A percentile compares a stretch with the other conserved stretches of the same genome.
Conservation (phyloP, 2,797 vertebrate species). For the Malurus leucopterus region DNA sequence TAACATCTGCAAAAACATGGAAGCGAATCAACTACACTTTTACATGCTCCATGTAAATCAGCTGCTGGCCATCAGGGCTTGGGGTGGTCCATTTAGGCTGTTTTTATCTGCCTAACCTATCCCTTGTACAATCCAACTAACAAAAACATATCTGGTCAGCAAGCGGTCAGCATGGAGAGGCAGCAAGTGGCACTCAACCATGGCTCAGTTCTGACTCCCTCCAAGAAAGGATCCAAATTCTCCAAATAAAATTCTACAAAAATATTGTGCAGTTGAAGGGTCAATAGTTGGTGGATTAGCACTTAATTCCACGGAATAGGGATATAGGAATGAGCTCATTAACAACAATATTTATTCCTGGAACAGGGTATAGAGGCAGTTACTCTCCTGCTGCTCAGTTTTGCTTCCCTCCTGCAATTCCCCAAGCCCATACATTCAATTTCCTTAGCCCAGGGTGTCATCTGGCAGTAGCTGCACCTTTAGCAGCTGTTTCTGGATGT, state of each 20-base stretch:
- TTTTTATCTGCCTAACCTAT: background rate
- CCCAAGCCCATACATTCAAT: background rate
- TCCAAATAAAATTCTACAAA: slow-evolving; percentile 9
- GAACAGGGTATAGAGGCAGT: slow-evolving; percentile 7
- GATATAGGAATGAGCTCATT: slow-evolving; percentile 53
- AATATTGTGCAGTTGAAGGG: slow-evolving; percentile 47
- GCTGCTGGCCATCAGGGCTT: background rate
- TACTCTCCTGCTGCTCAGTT: slow-evolving; percentile 44
- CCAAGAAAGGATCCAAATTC: background rate
- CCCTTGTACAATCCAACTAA: background rate
- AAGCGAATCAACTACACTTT: background rate
- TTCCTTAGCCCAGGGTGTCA: background rate
- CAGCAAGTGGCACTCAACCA: background rate
- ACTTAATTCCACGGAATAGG: slow-evolving; percentile 27
- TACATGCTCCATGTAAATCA: background rate
- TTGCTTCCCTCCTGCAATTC: slow-evolving; percentile 41
- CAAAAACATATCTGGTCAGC: background rate
- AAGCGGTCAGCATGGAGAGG: background rate
- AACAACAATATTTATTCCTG: slow-evolving; percentile 61
- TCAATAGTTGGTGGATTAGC: slow-evolving; percentile 43
- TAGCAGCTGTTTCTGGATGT: slow-evolving; percentile 40
- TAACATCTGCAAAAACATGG: background rate
- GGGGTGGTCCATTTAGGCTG: background rate
- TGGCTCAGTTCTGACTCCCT: background rate
- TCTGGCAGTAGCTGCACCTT: slow-evolving; percentile 21